Evolutionary conservation across 2,888 invertebrate genomes (phyloP).

Genomic region (Parnassius orleans): DNA sequence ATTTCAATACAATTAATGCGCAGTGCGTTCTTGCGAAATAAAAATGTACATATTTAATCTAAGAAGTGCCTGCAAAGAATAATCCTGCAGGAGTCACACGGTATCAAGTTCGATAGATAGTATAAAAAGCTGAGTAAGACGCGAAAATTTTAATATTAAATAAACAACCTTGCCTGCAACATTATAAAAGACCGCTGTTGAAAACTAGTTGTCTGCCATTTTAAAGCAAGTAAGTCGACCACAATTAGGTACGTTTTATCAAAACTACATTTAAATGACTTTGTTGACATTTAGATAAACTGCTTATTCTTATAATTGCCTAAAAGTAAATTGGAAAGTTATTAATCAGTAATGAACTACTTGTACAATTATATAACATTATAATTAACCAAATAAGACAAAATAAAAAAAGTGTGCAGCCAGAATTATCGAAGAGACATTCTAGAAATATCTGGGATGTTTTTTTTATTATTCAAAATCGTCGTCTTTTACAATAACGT

Average conservation of each 20-base stretch:
- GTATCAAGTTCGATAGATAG: not conserved
- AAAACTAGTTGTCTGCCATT: not conserved
- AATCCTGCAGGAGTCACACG: not conserved
- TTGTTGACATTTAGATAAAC: not conserved
- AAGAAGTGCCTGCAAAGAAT: conserved; percentile 4
- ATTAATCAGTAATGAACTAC: too few species aligned
- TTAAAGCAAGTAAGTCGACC: conserved; percentile 14
- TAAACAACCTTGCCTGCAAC: conserved; percentile 14
- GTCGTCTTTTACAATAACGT: not conserved
- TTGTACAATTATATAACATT: too few species aligned
- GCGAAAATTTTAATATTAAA: conserved; percentile 10
- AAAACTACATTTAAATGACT: not conserved
- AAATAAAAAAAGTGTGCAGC: too few species aligned
- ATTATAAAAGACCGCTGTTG: conserved; percentile 3
- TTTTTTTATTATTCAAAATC: not conserved
- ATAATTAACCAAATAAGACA: too few species aligned
- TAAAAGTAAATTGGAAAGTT: too few species aligned
- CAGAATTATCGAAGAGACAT: too few species aligned
- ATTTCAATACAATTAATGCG: not conserved
- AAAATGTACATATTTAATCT: not conserved
- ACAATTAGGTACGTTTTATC: not conserved
- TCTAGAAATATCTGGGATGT: too few species aligned
- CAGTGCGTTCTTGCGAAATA: not conserved
- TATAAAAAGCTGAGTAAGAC: conserved; percentile 15
- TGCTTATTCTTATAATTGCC: too few species aligned